These are phyloP conservation scores for Apotomis betuletana DNA, from an alignment of 2,888 invertebrate genomes.

Conservation along the genomic window DNA sequence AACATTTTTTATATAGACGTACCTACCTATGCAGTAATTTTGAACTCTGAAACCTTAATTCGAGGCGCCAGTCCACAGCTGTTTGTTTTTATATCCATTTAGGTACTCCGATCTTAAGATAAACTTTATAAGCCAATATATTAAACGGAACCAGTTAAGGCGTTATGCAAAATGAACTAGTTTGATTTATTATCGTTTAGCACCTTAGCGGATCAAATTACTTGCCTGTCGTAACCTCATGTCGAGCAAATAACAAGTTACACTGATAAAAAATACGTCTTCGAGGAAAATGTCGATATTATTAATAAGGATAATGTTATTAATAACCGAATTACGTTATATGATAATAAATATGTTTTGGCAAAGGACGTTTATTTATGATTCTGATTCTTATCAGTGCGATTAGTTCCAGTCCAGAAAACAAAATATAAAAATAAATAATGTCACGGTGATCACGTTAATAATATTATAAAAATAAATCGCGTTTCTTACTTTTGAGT, in stretches of 20 bases:
- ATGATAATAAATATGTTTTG: no score
- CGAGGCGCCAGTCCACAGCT: background rate
- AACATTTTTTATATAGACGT: no score
- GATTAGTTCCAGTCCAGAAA: no score
- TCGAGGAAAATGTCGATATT: background rate
- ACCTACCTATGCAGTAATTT: no score
- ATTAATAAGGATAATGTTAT: background rate
- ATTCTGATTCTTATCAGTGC: no score
- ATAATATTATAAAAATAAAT: no score
- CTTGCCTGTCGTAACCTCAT: constrained; percentile 11
- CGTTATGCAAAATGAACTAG: constrained; percentile 33
- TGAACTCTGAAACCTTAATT: no score
- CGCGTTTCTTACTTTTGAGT: no score
- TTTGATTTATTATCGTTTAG: constrained; percentile 29
- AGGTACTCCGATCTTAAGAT: constrained; percentile 13
- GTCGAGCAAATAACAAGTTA: constrained; percentile 22
- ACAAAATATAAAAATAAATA: no score
- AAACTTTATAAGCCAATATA: constrained; percentile 24
- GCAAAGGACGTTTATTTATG: no score
- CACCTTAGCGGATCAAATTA: constrained; percentile 31
- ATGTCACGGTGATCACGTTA: no score
- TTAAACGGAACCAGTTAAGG: constrained; percentile 35
- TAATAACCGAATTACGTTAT: no score
- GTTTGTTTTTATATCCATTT: constrained; percentile 23
- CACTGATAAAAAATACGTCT: background rate